Base-by-base conservation (phyloP, 2,797 vertebrate genomes). In the Triplophysa bombifrons region DNA sequence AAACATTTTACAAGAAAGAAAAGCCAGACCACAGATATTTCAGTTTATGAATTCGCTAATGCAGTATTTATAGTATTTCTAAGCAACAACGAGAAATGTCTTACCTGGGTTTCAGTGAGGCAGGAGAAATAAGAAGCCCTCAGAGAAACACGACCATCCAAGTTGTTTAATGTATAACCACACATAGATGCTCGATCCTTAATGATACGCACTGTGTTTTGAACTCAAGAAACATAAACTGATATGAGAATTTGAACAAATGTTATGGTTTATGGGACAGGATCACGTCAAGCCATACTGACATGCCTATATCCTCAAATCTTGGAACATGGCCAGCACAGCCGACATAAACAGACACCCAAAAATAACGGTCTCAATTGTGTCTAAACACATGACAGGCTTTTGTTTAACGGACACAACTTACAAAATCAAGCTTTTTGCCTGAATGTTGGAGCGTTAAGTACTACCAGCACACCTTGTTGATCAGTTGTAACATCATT, bases 111-210 rank as follows among this genome's bases (percentile, higher is more conserved):
- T 67, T 76, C 61, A 13, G 85, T 89, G 44, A 89, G 90, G 80
- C 93, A 94, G 71, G 91, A 91, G 76, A 89, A 89, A 77, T 89
- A 93, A 0, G 92, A 93, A 2, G 92, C 87, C 50, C 89, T 88
- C 74, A 93, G 83, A 71, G 88, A 86, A 0, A 84, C 86, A 80
- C 71, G 84, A 2, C 87, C 84, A 0, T 88, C 85, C 6, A 89
- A 86, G 1, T 65, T 50, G 51, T 85, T 85, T 56, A 87, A 53
- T 0, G 91, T 92, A 83, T 93, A 93, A 14, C 92, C 93, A 9
- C 93, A 94, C 46, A 27, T 80, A 0, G 85, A 73, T 8, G 88
- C 87, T 0, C 84, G 64, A 55, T 75, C 72, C 11, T 80, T 67
- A 50, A 91, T 80, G 12, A 72, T 2, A 65, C 90, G 84, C 67